phyloP scores from a whole-genome alignment of 2,888 invertebrate genomes.

The Dynastes tityus region DNA sequence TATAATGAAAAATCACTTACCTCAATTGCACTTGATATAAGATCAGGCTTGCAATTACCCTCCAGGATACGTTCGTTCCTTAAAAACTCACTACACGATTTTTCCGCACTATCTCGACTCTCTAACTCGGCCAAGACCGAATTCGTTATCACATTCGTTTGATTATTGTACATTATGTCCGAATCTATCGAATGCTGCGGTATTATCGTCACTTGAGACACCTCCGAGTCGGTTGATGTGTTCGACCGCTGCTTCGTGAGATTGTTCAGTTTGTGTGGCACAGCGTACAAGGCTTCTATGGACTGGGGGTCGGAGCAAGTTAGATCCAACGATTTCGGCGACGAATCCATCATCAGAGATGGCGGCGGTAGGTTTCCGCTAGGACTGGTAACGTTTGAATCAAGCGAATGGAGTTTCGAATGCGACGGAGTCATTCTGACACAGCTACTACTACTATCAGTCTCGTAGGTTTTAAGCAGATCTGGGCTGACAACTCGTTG shows the following conservation, averaged over 20 bases:
- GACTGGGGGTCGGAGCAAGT: slow-evolving; percentile 50
- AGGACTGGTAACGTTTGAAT: slow-evolving; percentile 23
- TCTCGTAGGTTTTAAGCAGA: slow-evolving; percentile 48
- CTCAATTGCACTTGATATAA: slow-evolving; percentile 52
- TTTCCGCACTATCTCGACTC: slow-evolving; percentile 64
- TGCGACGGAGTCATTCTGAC: slow-evolving; percentile 2
- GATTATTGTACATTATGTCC: slow-evolving; percentile 66
- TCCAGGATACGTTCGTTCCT: slow-evolving; percentile 72
- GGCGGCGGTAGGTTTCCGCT: slow-evolving; percentile 44
- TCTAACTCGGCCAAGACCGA: slow-evolving; percentile 68
- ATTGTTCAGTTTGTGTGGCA: slow-evolving; percentile 67
- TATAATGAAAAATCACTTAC: slow-evolving; percentile 22
- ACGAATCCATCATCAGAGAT: slow-evolving; percentile 51
- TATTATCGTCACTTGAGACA: slow-evolving; percentile 65
- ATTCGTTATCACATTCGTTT: slow-evolving; percentile 63
- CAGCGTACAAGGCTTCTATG: slow-evolving; percentile 67
- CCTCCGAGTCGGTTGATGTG: slow-evolving; percentile 66
- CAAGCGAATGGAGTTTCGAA: slow-evolving; percentile 37
- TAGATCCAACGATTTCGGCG: slow-evolving; percentile 48
- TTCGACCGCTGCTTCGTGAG: slow-evolving; percentile 68
- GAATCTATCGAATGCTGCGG: slow-evolving; percentile 67
- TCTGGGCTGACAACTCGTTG: slow-evolving; percentile 43
- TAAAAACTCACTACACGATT: slow-evolving; percentile 70
- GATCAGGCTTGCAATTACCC: slow-evolving; percentile 52
- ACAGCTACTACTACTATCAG: slow-evolving; percentile 35